Percentiles rank a stretch among this genome's conserved stretches.
Conservation (phyloP, 2,113 vertebrate species). For the Vicugna pacos region DNA sequence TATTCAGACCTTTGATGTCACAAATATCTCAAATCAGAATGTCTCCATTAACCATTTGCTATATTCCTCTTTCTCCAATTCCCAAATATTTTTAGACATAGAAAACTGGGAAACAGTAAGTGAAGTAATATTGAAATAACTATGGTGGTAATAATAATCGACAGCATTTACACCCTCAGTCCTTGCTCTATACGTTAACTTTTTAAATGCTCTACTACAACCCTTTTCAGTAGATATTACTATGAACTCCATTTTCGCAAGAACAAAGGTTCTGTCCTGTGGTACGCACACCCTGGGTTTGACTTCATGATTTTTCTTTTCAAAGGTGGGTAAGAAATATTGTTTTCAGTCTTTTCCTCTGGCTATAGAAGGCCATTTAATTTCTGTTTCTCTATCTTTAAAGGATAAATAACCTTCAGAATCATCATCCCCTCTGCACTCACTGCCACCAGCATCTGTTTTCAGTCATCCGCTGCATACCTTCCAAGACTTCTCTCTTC, state of each 20-base stretch:
- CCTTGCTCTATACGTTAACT: not conserved
- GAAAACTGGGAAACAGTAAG: not conserved
- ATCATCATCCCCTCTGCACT: not conserved
- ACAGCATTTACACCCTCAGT: not conserved
- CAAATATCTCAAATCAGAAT: not conserved
- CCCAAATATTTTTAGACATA: not conserved
- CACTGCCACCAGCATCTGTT: slow-evolving; percentile 68
- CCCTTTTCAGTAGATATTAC: not conserved
- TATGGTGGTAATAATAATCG: not conserved
- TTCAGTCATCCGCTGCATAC: slow-evolving; percentile 58
- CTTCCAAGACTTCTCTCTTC: slow-evolving; percentile 61
- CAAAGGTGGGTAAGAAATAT: not conserved
- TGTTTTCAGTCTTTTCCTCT: not conserved
- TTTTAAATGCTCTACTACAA: not conserved
- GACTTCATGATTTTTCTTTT: not conserved
- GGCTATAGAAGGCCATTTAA: not conserved
- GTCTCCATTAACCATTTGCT: not conserved
- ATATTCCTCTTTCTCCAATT: not conserved
- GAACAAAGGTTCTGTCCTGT: not conserved
- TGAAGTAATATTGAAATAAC: not conserved
- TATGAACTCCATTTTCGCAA: not conserved
- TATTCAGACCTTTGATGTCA: not conserved
- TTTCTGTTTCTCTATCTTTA: slow-evolving; percentile 26
- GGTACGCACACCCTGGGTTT: not conserved
- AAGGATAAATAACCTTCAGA: slow-evolving; percentile 20